Conservation (phyloP, 2,113 vertebrate species). For the Sapayoa aenigma region DNA sequence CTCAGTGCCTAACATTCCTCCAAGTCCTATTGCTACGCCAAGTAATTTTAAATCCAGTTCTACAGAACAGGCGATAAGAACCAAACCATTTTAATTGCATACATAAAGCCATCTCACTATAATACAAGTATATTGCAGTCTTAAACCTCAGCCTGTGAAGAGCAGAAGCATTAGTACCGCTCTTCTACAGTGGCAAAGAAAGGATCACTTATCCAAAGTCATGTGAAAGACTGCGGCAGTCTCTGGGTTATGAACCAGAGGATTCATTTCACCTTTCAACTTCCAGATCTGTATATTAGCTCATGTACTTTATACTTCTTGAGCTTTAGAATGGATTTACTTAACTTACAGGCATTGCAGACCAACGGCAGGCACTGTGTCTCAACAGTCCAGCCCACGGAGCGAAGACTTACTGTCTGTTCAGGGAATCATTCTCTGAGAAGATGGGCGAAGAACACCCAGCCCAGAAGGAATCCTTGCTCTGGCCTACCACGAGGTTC, state of each 20-base stretch:
- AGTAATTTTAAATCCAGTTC: background rate
- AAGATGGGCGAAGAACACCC: background rate
- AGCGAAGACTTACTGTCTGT: accelerated
- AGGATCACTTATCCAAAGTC: background rate
- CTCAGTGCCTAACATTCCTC: background rate
- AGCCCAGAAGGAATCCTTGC: background rate
- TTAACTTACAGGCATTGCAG: background rate
- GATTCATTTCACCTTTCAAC: background rate
- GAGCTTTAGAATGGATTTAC: background rate
- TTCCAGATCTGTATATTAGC: background rate
- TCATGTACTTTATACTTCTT: background rate
- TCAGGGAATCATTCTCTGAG: background rate
- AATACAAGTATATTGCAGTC: background rate
- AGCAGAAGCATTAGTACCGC: background rate
- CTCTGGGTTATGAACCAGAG: background rate
- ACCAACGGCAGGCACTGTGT: background rate
- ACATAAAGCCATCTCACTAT: background rate
- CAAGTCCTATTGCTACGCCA: background rate
- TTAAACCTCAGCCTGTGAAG: background rate
- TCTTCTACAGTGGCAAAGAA: background rate
- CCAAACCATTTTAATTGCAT: background rate
- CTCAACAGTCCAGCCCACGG: background rate
- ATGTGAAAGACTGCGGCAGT: background rate
- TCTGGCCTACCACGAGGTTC: accelerated
- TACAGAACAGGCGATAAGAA: background rate